Conservation (phyloP, 1,140 invertebrate species). For the Telenomus remus region DNA sequence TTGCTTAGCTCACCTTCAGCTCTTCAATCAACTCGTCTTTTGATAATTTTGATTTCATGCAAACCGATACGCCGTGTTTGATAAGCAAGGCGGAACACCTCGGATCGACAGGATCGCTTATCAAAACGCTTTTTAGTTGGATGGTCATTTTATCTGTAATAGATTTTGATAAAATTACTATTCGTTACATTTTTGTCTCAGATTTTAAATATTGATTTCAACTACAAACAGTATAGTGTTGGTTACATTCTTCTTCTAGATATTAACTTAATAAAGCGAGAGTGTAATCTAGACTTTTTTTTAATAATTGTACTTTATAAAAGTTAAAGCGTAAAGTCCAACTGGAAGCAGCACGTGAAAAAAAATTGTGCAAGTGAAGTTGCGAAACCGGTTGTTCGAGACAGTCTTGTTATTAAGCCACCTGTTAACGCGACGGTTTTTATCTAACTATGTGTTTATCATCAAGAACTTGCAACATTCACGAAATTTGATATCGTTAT, state of each 20-base stretch:
- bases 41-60: constrained; percentile 87
- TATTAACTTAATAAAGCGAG: neutral
- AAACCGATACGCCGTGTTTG: constrained; percentile 86
- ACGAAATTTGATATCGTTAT: too few species aligned
- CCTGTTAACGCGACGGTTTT: neutral
- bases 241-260: too few species aligned
- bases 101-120: constrained; percentile 93
- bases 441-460: too few species aligned
- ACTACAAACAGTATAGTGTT: too few species aligned
- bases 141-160: constrained; percentile 69
- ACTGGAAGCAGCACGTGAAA: neutral
- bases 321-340: neutral
- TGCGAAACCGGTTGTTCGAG: constrained; percentile 30
- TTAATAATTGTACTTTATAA: neutral
- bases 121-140: constrained; percentile 82
- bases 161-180: neutral
- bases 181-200: constrained; percentile 4
- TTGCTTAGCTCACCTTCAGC: constrained; percentile 80
- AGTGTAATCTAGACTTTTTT: too few species aligned
- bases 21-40: constrained; percentile 89
- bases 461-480: too few species aligned
- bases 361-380: constrained; percentile 8
- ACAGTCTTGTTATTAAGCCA: constrained; percentile 16
- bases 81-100: constrained; percentile 88
- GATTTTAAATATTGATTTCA: too few species aligned